Evolutionary conservation across 2,888 invertebrate genomes (phyloP).

Genomic region (Arctia plantaginis): DNA sequence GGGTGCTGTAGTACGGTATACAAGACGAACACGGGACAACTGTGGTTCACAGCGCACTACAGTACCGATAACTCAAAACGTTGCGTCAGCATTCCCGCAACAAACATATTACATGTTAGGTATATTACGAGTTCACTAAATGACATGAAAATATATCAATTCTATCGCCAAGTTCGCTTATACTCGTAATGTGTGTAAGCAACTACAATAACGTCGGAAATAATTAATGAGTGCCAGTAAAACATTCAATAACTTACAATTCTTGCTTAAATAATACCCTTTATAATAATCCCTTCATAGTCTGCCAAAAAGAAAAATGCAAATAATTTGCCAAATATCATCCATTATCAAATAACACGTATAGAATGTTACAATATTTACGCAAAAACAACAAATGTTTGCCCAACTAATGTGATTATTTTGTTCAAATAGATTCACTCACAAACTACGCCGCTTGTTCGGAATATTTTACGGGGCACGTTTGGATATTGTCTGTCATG

Average conservation of each 20-base stretch:
- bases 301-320: constrained; percentile 5
- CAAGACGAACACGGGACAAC: too few relatives aligned
- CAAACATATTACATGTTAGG: too few relatives aligned
- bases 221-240: too few relatives aligned
- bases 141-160: too few relatives aligned
- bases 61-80: too few relatives aligned
- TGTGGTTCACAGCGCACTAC: too few relatives aligned
- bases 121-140: too few relatives aligned
- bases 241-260: background rate
- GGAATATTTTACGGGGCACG: constrained; percentile 42
- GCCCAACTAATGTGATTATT: constrained; percentile 61
- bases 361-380: constrained; percentile 49
- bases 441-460: constrained; percentile 23
- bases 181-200: too few relatives aligned
- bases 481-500: constrained; percentile 43
- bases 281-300: background rate
- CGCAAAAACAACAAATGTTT: constrained; percentile 53
- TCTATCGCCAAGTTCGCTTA: too few relatives aligned
- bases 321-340: constrained; percentile 29
- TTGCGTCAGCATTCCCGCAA: too few relatives aligned
- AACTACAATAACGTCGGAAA: too few relatives aligned
- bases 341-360: constrained; percentile 35
- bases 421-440: constrained; percentile 53
- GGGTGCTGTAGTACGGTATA: too few relatives aligned
- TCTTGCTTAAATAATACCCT: background rate